These are phyloP conservation scores for Liparis tanakae DNA, from an alignment of 2,797 vertebrate genomes.

Conservation along the genomic window DNA sequence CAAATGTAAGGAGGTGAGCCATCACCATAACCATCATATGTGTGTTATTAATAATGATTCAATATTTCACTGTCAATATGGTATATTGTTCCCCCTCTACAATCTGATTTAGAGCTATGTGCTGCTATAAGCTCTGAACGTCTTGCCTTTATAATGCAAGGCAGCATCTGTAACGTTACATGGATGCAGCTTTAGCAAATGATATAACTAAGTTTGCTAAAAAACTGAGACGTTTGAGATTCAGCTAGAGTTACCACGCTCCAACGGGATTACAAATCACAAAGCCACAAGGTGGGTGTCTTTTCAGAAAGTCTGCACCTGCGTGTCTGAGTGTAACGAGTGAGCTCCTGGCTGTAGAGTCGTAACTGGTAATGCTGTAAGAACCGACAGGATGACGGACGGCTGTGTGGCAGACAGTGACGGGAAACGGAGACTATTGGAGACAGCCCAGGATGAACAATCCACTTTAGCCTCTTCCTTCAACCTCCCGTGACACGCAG, in stretches of 20 bases:
- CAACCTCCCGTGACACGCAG: slow-evolving; percentile 42
- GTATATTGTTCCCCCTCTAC: neutral
- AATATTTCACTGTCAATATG: neutral
- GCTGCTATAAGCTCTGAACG: neutral
- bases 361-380: slow-evolving; percentile 18
- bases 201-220: neutral
- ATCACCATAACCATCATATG: neutral
- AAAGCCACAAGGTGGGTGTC: neutral
- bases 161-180: neutral
- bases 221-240: slow-evolving; percentile 2
- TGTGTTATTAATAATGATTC: neutral
- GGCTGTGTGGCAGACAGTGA: slow-evolving; percentile 44
- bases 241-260: neutral
- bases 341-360: slow-evolving; percentile 12
- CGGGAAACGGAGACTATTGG: slow-evolving; percentile 15
- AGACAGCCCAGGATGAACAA: slow-evolving; percentile 42
- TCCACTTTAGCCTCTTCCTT: slow-evolving; percentile 48
- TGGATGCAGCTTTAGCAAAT: slow-evolving; percentile 3
- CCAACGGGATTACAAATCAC: slow-evolving; percentile 5
- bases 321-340: slow-evolving; percentile 6
- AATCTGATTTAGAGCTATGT: neutral
- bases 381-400: slow-evolving; percentile 51
- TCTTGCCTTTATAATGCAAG: slow-evolving; percentile 9
- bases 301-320: neutral
- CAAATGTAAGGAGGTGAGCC: neutral